phyloP scores from a whole-genome alignment of 2,113 vertebrate species.

The Oncorhynchus clarkii region DNA sequence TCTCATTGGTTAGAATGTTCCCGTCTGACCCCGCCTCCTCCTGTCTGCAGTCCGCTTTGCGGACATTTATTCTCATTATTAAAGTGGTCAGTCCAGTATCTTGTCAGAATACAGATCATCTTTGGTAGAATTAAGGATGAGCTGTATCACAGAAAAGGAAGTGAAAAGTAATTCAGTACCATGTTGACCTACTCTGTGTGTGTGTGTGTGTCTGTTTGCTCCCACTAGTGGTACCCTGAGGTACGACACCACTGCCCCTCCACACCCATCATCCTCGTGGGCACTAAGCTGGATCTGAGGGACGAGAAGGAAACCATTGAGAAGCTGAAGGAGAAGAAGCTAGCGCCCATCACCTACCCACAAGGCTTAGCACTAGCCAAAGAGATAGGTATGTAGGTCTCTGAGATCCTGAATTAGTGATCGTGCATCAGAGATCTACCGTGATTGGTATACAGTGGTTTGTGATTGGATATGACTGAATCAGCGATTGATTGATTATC shows the following conservation, averaged over 20 bases:
- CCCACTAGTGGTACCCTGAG: constrained; percentile 85
- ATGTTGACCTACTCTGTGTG: too few species aligned
- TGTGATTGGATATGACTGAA: too few species aligned
- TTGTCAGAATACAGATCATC: too few species aligned
- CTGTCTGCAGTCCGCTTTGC: too few species aligned
- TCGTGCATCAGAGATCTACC: neutral
- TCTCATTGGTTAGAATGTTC: too few species aligned
- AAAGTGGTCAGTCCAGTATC: too few species aligned
- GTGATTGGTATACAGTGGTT: neutral
- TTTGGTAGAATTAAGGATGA: too few species aligned
- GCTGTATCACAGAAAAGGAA: too few species aligned
- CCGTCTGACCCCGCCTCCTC: too few species aligned
- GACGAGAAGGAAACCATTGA: constrained; percentile 92
- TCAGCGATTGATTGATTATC: too few species aligned
- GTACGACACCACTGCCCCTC: constrained; percentile 90
- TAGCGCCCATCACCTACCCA: constrained; percentile 88
- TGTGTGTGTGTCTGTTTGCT: neutral
- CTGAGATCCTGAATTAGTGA: neutral
- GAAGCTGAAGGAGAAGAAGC: constrained; percentile 90
- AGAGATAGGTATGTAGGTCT: constrained; percentile 78
- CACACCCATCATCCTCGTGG: constrained; percentile 89
- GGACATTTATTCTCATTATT: too few species aligned
- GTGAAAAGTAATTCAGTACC: neutral
- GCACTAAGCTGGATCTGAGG: constrained; percentile 87
- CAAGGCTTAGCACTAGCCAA: constrained; percentile 90